A percentile compares a stretch with the other conserved stretches of the same genome.
phyloP scores from a whole-genome alignment of 2,888 invertebrate species.

The Sesia bembeciformis region DNA sequence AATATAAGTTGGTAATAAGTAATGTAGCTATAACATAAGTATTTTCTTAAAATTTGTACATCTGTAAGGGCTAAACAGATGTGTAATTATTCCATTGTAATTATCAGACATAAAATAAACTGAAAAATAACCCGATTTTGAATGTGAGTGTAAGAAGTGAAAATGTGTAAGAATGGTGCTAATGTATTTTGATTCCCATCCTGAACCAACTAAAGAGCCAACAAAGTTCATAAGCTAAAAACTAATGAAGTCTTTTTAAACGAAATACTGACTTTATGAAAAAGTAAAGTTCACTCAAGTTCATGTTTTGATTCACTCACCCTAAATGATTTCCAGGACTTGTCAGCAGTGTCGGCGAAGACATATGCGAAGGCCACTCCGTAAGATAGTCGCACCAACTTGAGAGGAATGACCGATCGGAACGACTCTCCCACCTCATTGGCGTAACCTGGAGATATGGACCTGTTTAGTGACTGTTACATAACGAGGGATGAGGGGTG shows the following conservation, averaged over 20 bases:
- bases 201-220: background rate
- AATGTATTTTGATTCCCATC: no score
- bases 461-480: slow-evolving; percentile 60
- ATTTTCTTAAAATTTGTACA: no score
- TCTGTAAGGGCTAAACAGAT: no score
- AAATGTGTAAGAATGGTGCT: no score
- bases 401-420: slow-evolving; percentile 81
- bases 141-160: no score
- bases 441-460: slow-evolving; percentile 85
- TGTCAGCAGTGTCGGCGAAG: slow-evolving; percentile 88
- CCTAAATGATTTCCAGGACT: slow-evolving; percentile 77
- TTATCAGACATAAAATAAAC: no score
- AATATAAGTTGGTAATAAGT: no score
- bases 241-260: background rate
- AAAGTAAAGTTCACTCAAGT: slow-evolving; percentile 8
- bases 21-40: no score
- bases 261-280: background rate
- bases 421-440: slow-evolving; percentile 98
- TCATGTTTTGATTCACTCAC: slow-evolving; percentile 34
- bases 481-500: slow-evolving; percentile 50
- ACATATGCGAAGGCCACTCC: slow-evolving; percentile 89
- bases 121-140: no score
- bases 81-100: no score
- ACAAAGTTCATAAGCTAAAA: background rate
- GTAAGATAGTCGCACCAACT: slow-evolving; percentile 84